Evolutionary conservation across 2,797 vertebrate species (phyloP), one percentile per base, ranked within the genome.

Genomic region (Enteromius afrohamiltoni): DNA sequence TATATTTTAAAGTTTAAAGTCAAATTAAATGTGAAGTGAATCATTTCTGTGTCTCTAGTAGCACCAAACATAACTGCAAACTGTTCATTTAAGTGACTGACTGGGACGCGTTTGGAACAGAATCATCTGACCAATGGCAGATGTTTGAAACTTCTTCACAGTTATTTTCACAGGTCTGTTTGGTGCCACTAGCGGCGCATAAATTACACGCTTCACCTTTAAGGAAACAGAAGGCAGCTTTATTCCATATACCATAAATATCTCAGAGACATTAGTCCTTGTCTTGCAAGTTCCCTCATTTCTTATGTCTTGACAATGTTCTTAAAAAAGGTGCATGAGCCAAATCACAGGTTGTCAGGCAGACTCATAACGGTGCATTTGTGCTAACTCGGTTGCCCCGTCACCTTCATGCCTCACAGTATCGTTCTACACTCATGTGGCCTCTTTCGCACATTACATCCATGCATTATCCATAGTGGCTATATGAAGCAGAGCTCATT

Each of bases 391-490:
- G 47, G 34, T 34, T 58, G 64, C 26, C 13, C 73, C 2, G 19
- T 69, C 81, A 77, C 62, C 64, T 83, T 60, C 45, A 68, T 40
- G 47, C 80, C 49, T 76, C 11, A 42, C 47, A 17, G 34, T 79
- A 17, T 58, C n/a, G 4, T 71, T 80, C 51, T 51, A 31, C 31
- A 77, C 23, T 17, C 49, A 49, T 7, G 34, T 31, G 40, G 13
- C 60, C 70, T 49, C n/a, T 19, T 53, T 67, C 11, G 51, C 79
- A 64, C 55, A 53, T 34, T 64, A 69, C 21, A 74, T 75, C 58
- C 65, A 71, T 83, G 76, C 75, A 78, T 78, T 83, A 79, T 71
- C 67, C 70, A 77, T 62, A 65, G 78, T 40, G 26, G 31, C 21
- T 80, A 55, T 64, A 45, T 68, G 76, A 19, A 51, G 80, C 53